Conservation (phyloP, 2,113 vertebrate genomes). For the Entomyzon cyanotis region DNA sequence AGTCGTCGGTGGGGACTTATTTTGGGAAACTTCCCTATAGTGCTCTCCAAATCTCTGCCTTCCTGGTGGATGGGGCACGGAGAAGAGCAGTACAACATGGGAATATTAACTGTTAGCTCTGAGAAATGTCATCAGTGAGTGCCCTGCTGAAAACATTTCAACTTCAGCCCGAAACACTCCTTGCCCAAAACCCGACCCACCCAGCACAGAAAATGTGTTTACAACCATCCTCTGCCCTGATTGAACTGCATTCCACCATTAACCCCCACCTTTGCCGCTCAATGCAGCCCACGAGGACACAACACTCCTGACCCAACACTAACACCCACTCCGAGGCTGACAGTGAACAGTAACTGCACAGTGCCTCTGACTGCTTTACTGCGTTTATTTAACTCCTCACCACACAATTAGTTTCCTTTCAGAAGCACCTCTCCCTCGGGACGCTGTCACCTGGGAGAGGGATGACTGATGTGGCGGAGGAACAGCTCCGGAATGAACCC, state of each 20-base stretch:
- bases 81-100: fast-evolving
- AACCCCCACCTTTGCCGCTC: background rate
- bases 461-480: slow-evolving; percentile 54
- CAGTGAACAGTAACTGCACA: slow-evolving; percentile 4
- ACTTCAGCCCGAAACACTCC: background rate
- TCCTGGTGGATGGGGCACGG: background rate
- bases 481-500: slow-evolving; percentile 59
- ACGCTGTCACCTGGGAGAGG: slow-evolving; percentile 42
- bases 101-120: fast-evolving
- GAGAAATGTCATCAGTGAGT: background rate
- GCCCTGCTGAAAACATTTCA: background rate
- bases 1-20: background rate
- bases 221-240: background rate
- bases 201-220: fast-evolving
- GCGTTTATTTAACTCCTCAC: slow-evolving; percentile 63
- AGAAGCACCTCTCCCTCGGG: slow-evolving; percentile 49
- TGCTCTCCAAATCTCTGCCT: background rate
- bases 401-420: slow-evolving; percentile 66
- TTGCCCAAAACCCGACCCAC: background rate
- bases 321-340: background rate
- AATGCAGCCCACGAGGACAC: background rate
- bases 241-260: background rate
- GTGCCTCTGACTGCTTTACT: slow-evolving; percentile 1
- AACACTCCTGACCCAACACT: background rate
- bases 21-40: background rate